Evolutionary conservation across 2,888 invertebrate genomes (phyloP), one percentile per base, ranked within the genome.

Genomic region (Hyles lineata): DNA sequence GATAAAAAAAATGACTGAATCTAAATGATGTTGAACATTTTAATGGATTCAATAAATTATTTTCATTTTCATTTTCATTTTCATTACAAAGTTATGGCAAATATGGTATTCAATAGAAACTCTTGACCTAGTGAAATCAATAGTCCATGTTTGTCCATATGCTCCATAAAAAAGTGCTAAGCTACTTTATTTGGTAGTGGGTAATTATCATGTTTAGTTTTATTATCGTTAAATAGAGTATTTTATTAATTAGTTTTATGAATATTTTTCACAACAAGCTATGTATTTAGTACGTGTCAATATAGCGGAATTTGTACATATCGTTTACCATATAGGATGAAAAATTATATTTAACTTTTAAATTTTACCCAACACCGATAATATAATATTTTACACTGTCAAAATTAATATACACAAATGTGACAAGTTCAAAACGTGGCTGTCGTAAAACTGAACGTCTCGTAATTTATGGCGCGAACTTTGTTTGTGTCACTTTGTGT

Each of bases 401-500:
- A 70, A 62, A 70, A 73, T 73, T 73, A 73, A 73, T 73, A 70
- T 32, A 52, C 70, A 70, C 70, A 62, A 72, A 72, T 70, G 73
- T 70, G 73, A 73, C 73, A 73, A 60, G 70, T 70, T 70, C 73
- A 58, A 61, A 79, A 80, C 75, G 76, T 77, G 72, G 76, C 76
- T 78, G 77, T 78, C 80, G 78, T 81, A 80, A 77, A 80, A 78
- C 76, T 60, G 80, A 80, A 80, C 80, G 78, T 74, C 78, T 71
- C 76, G 71, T 84, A 81, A 83, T 82, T 83, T 85, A 82, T 78
- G 80, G 79, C 81, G 82, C 81, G 77, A 83, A 83, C 79, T 80
- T 82, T 75, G 80, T 70, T 73, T 55, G 76, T 80, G 80, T 81
- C 81, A 82, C 78, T 79, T 80, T 76, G 78, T 76, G 77, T 79